A percentile compares a stretch with the other conserved stretches of the same genome.
phyloP scores from a whole-genome alignment of 2,113 vertebrate species.

The Ancistrus triradiatus region DNA sequence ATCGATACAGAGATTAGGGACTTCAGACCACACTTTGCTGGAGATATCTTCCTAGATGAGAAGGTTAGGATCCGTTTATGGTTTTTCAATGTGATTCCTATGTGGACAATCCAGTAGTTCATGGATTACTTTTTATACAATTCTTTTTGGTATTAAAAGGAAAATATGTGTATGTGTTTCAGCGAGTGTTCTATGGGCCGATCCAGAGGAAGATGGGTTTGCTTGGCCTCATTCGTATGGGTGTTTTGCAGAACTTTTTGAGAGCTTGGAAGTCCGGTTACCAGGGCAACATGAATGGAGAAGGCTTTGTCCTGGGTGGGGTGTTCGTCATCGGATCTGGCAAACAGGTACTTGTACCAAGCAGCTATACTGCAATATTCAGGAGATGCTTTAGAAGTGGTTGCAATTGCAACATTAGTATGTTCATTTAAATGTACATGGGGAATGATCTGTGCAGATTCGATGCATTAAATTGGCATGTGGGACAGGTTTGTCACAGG shows the following conservation, averaged over 20 bases:
- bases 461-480: too few species aligned
- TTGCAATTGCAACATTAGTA: too few species aligned
- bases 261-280: constrained; percentile 84
- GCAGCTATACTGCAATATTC: too few species aligned
- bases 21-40: constrained; percentile 88
- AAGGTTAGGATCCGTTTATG: constrained; percentile 63
- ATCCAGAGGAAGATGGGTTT: constrained; percentile 80
- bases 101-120: too few species aligned
- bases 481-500: too few species aligned
- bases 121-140: too few species aligned
- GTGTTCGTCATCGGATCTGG: constrained; percentile 91
- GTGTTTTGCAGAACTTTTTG: constrained; percentile 89
- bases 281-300: constrained; percentile 87
- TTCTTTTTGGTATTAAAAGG: not conserved
- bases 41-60: constrained; percentile 88
- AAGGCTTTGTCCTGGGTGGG: constrained; percentile 90
- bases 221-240: constrained; percentile 80
- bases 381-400: too few species aligned
- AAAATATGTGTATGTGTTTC: constrained; percentile 24
- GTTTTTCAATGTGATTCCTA: not conserved
- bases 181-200: constrained; percentile 91
- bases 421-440: too few species aligned
- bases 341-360: constrained; percentile 89
- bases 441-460: too few species aligned
- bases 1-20: constrained; percentile 81